A percentile compares a stretch with the other conserved stretches of the same genome.
phyloP scores from a whole-genome alignment of 2,113 vertebrate genomes.

The Calidris pugnax region DNA sequence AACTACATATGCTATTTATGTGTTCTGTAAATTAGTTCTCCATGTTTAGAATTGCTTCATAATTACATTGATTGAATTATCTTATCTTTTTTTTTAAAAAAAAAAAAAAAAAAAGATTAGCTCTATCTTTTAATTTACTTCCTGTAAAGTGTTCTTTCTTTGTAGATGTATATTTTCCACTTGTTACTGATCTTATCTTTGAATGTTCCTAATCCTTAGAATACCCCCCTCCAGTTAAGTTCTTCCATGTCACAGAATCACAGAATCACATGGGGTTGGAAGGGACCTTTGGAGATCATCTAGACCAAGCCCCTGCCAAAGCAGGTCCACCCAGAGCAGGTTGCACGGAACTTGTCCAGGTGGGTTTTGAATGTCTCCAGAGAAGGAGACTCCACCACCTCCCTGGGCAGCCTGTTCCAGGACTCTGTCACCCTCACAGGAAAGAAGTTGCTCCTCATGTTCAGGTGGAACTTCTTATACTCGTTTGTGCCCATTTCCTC shows the following conservation, averaged over 20 bases:
- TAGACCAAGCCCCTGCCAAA: no score
- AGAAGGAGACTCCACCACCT: no score
- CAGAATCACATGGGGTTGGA: no score
- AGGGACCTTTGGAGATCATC: no score
- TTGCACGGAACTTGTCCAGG: no score
- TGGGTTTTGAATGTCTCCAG: no score
- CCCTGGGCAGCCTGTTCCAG: no score
- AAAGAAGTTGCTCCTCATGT: no score
- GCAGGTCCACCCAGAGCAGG: no score
- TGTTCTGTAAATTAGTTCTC: neutral
- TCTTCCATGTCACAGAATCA: neutral
- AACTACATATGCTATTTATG: neutral
- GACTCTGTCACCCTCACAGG: no score
- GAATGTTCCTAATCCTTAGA: neutral
- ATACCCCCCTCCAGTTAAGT: neutral
- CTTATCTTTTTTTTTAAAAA: neutral
- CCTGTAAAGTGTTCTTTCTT: neutral
- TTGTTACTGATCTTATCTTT: neutral
- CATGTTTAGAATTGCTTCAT: neutral
- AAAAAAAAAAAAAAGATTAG: neutral
- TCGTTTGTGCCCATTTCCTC: no score
- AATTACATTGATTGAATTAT: neutral
- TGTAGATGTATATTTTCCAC: neutral
- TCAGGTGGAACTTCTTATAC: no score
- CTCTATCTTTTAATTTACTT: neutral